Evolutionary conservation across 2,113 vertebrate species (phyloP).

Genomic region (Eubucco bourcierii): DNA sequence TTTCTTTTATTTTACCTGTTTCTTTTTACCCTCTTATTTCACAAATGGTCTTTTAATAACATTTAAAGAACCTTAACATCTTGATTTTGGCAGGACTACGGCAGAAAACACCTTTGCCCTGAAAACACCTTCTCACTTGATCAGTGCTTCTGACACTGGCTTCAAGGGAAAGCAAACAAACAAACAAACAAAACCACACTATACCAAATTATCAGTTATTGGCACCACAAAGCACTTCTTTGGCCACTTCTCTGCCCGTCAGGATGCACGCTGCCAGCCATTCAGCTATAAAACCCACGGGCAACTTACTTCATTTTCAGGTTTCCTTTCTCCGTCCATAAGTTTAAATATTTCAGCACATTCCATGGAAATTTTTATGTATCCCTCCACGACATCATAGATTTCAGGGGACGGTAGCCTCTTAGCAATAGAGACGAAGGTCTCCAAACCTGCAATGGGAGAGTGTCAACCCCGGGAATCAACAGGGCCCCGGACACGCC

Average conservation of each 20-base stretch:
- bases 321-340: conserved; percentile 82
- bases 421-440: conserved; percentile 81
- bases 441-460: conserved; percentile 80
- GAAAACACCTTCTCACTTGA: background rate
- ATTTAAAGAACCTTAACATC: background rate
- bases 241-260: accelerated
- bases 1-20: background rate
- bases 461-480: background rate
- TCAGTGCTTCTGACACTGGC: background rate
- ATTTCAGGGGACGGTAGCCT: conserved; percentile 76
- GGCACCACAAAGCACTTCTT: background rate
- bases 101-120: background rate
- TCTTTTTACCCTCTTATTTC: background rate
- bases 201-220: background rate
- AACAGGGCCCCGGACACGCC: accelerated
- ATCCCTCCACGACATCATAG: conserved; percentile 93
- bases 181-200: too few species aligned
- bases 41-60: background rate
- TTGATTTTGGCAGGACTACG: background rate
- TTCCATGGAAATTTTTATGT: conserved; percentile 92
- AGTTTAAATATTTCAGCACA: conserved; percentile 90
- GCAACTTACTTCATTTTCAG: conserved; percentile 82
- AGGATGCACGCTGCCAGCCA: accelerated
- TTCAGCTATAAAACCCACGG: accelerated
- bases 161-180: background rate